Conservation (phyloP, 2,797 vertebrate genomes). For the Artibeus jamaicensis region DNA sequence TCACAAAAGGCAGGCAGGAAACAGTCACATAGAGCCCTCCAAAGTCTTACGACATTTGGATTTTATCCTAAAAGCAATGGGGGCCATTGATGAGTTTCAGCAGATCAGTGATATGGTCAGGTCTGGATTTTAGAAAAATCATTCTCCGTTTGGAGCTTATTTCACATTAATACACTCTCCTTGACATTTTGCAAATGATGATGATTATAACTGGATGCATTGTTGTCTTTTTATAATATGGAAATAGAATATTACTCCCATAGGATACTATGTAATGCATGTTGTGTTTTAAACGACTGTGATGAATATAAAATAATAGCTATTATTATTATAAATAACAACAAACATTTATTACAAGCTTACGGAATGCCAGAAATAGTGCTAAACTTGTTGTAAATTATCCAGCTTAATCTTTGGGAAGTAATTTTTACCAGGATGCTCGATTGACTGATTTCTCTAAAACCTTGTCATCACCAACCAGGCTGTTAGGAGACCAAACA, state of each 20-base stretch:
- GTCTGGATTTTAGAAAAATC: background rate
- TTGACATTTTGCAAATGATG: background rate
- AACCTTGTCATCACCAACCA: background rate
- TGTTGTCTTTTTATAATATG: background rate
- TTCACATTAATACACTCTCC: background rate
- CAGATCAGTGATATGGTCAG: background rate
- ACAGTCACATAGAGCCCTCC: accelerated
- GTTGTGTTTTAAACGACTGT: background rate
- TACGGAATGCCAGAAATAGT: background rate
- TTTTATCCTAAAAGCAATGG: background rate
- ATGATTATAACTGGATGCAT: background rate
- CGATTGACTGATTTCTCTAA: background rate
- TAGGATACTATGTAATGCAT: background rate
- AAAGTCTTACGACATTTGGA: background rate
- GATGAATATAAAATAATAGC: background rate
- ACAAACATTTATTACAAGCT: background rate
- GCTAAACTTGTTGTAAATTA: background rate
- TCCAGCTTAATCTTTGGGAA: background rate
- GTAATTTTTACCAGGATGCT: background rate
- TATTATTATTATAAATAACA: background rate
- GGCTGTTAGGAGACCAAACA: background rate
- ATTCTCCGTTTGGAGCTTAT: background rate
- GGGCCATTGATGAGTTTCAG: background rate
- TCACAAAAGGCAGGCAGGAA: background rate
- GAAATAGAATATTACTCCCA: background rate